phyloP scores from a whole-genome alignment of 2,888 invertebrate genomes.

The Cantharis rustica region DNA sequence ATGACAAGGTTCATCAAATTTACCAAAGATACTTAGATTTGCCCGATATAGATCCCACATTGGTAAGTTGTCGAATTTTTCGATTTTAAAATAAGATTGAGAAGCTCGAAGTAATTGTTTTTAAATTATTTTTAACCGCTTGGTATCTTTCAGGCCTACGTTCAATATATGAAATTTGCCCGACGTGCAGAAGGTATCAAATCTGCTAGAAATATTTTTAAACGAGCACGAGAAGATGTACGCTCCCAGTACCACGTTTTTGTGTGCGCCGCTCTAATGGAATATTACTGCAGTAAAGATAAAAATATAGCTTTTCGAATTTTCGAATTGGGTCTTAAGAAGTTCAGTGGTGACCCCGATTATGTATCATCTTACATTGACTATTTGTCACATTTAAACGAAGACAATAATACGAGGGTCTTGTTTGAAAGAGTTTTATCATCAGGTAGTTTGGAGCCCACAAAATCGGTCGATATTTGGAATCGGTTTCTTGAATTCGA shows the following conservation, averaged over 20 bases:
- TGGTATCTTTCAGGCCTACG: slow-evolving; percentile 72
- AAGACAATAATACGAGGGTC: slow-evolving; percentile 99
- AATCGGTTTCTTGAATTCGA: slow-evolving; percentile 98
- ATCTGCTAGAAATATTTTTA: slow-evolving; percentile 92
- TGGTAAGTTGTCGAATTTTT: slow-evolving; percentile 63
- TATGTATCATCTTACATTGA: slow-evolving; percentile 96
- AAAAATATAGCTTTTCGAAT: slow-evolving; percentile 95
- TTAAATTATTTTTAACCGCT: too few relatives aligned
- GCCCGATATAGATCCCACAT: slow-evolving; percentile 90
- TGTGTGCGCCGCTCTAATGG: slow-evolving; percentile 97
- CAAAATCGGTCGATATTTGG: slow-evolving; percentile 98
- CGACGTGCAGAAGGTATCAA: slow-evolving; percentile 97
- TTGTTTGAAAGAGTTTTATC: slow-evolving; percentile 95
- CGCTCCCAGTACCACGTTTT: slow-evolving; percentile 90
- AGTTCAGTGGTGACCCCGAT: slow-evolving; percentile 93
- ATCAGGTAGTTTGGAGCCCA: slow-evolving; percentile 86
- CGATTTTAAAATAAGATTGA: too few relatives aligned
- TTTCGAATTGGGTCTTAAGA: slow-evolving; percentile 96
- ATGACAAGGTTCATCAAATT: slow-evolving; percentile 95
- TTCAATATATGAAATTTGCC: slow-evolving; percentile 99
- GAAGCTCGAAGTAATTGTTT: too few relatives aligned
- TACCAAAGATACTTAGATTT: slow-evolving; percentile 91
- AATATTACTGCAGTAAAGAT: slow-evolving; percentile 98
- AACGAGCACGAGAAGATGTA: slow-evolving; percentile 89
- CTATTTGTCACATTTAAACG: slow-evolving; percentile 96